A percentile compares a stretch with the other conserved stretches of the same genome.
Conservation (phyloP, 2,113 vertebrate species). For the Falco punctatus region DNA sequence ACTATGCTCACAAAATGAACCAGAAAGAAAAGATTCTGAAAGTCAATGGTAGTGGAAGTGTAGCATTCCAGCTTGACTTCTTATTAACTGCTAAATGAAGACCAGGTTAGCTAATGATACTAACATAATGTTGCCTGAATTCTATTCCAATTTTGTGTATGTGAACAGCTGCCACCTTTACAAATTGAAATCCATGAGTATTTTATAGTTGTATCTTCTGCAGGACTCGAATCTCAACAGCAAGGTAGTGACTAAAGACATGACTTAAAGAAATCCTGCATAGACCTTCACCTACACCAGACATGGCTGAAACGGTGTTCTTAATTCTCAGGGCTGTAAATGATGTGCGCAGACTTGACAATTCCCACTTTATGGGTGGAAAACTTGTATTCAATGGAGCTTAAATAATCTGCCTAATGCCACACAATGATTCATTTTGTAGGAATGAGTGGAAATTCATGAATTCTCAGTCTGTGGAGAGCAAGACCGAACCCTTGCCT, state of each 20-base stretch:
- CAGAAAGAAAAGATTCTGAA: neutral
- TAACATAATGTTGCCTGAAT: neutral
- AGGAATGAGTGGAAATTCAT: neutral
- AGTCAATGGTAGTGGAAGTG: neutral
- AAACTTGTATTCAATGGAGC: neutral
- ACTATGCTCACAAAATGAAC: constrained; percentile 5
- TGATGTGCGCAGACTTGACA: neutral
- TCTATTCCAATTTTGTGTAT: neutral
- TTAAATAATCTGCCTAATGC: neutral
- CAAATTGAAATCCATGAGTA: neutral
- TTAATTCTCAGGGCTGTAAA: neutral
- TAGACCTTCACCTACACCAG: neutral
- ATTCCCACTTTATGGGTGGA: neutral
- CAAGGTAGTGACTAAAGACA: neutral
- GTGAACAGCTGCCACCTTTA: neutral
- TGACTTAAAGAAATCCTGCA: neutral
- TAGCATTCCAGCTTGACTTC: neutral
- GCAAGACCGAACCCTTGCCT: neutral
- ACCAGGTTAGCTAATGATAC: neutral
- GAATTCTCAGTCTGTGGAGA: neutral
- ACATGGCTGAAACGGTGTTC: neutral
- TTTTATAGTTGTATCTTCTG: neutral
- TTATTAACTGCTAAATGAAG: neutral
- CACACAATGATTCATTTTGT: neutral
- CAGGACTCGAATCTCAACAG: neutral